Evolutionary conservation across 37 sponge, comb jelly and placozoan species (phyloP).

Genomic region (Chondrosia reniformis): DNA sequence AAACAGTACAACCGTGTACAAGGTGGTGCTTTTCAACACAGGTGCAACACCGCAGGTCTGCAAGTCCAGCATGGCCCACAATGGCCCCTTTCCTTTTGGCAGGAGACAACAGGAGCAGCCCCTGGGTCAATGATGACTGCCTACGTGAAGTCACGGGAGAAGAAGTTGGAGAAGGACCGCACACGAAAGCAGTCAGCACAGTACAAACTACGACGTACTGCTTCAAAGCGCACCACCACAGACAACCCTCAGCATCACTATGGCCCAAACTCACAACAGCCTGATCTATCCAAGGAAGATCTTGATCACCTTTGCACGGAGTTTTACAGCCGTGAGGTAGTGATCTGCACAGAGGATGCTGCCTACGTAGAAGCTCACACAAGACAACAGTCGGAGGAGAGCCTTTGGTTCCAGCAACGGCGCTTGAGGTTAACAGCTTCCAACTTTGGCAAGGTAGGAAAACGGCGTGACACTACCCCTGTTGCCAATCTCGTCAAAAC

Average conservation of each 20-base stretch:
- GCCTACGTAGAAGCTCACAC: background rate
- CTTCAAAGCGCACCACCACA: slow-evolving; percentile 13
- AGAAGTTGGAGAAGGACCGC: background rate
- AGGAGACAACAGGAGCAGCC: background rate
- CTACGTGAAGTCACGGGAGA: slow-evolving; percentile 8
- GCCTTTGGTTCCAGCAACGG: slow-evolving; percentile 13
- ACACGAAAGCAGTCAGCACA: slow-evolving; percentile 9
- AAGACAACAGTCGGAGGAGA: background rate
- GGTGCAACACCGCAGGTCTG: slow-evolving; percentile 25
- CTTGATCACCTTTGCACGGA: slow-evolving; percentile 16
- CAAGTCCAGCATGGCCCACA: slow-evolving; percentile 21
- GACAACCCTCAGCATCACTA: slow-evolving; percentile 1
- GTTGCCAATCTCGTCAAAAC: slow-evolving; percentile 19
- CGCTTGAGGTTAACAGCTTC: slow-evolving; percentile 4
- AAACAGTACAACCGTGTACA: slow-evolving; percentile 20
- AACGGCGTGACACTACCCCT: slow-evolving; percentile 29
- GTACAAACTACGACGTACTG: background rate
- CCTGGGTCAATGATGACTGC: slow-evolving; percentile 8
- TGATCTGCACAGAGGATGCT: background rate
- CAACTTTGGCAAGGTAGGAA: slow-evolving; percentile 20
- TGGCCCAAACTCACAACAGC: slow-evolving; percentile 19
- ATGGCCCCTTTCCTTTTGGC: slow-evolving; percentile 22
- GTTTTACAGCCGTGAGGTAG: background rate
- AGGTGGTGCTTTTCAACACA: slow-evolving; percentile 13
- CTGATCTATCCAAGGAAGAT: slow-evolving; percentile 15